Evolutionary conservation across 2,797 vertebrate species (phyloP).

Genomic region (Crenuchus spilurus): DNA sequence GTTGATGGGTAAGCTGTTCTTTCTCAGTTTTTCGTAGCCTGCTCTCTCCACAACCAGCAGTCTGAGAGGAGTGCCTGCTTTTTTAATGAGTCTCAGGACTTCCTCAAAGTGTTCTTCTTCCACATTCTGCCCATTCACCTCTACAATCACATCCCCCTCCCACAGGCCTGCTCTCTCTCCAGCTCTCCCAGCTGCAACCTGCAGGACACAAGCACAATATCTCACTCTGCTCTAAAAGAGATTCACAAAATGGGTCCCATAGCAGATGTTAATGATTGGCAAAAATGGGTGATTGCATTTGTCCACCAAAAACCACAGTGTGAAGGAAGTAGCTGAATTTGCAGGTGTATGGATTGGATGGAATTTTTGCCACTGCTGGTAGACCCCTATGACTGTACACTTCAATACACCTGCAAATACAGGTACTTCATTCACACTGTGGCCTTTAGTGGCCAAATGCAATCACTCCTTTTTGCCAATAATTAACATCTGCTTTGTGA

Average conservation of each 20-base stretch:
- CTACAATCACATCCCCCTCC: conserved; percentile 69
- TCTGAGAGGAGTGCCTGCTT: conserved; percentile 53
- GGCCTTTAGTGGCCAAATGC: no score
- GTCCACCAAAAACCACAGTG: no score
- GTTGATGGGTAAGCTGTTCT: conserved; percentile 23
- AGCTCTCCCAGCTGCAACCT: conserved; percentile 69
- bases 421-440: no score
- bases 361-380: no score
- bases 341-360: no score
- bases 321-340: no score
- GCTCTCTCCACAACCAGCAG: conserved; percentile 62
- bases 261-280: no score
- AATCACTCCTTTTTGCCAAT: no score
- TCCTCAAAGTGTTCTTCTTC: conserved; percentile 58
- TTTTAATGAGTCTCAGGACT: conserved; percentile 64
- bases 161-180: conserved; percentile 69
- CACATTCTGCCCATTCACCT: conserved; percentile 72
- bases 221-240: neutral
- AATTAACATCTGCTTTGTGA: no score
- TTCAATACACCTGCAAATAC: no score
- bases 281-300: no score
- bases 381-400: no score
- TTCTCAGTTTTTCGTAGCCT: conserved; percentile 50
- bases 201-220: conserved; percentile 13
- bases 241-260: neutral